Evolutionary conservation across 2,797 vertebrate species (phyloP).

Genomic region (Triplophysa yarkandensis): DNA sequence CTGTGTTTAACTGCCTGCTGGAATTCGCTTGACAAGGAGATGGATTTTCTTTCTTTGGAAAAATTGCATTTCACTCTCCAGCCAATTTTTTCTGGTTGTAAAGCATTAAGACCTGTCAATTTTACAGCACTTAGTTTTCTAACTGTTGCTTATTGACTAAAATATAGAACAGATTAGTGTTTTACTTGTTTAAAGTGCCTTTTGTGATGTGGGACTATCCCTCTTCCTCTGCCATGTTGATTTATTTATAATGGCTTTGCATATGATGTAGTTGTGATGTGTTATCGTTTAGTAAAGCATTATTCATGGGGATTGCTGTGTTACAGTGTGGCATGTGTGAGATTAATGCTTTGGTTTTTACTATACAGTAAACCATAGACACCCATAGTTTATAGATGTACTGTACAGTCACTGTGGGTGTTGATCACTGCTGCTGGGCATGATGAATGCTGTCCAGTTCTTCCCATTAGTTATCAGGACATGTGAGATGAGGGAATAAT

Average conservation of each 20-base stretch:
- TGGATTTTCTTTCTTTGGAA: neutral
- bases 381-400: neutral
- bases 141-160: constrained; percentile 18
- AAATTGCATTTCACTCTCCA: neutral
- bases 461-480: neutral
- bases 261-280: constrained; percentile 21
- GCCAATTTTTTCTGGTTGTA: neutral
- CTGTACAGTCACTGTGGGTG: neutral
- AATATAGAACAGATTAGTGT: constrained; percentile 39
- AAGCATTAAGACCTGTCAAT: constrained; percentile 36
- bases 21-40: neutral
- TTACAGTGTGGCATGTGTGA: neutral
- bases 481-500: neutral
- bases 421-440: neutral
- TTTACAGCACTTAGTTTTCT: constrained; percentile 22
- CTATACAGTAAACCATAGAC: neutral
- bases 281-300: neutral
- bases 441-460: neutral
- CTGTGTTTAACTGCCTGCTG: neutral
- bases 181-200: neutral
- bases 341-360: neutral
- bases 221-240: neutral
- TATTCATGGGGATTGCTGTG: too few relatives aligned
- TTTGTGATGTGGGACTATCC: neutral
- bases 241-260: constrained; percentile 5